phyloP scores from a whole-genome alignment of 2,888 invertebrate genomes.

The Xanthorhoe designata region DNA sequence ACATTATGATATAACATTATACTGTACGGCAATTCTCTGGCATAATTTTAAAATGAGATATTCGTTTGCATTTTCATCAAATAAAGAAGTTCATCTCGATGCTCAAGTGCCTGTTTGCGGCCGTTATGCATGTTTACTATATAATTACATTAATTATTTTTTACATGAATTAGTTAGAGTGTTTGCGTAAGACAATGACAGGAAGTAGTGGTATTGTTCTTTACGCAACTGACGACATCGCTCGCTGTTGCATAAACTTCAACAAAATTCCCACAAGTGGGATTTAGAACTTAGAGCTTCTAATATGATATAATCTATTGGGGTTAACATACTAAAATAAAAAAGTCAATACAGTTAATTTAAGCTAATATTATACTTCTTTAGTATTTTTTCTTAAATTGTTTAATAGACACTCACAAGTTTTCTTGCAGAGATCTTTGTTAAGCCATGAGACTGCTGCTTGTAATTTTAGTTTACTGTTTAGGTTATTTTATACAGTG shows the following conservation, averaged over 20 bases:
- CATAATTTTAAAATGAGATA: slow-evolving; percentile 1
- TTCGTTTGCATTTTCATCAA: neutral
- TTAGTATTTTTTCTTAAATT: too few species aligned
- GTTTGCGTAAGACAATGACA: slow-evolving; percentile 39
- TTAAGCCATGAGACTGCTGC: too few species aligned
- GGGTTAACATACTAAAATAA: too few species aligned
- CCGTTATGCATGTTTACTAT: slow-evolving; percentile 4
- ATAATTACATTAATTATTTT: slow-evolving; percentile 8
- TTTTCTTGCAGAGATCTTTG: too few species aligned
- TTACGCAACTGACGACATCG: slow-evolving; percentile 36
- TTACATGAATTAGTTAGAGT: slow-evolving; percentile 7
- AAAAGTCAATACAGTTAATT: too few species aligned
- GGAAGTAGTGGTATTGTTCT: slow-evolving; percentile 36
- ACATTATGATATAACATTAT: slow-evolving; percentile 9
- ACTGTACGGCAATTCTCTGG: neutral
- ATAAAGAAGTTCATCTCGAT: neutral
- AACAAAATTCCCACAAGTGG: slow-evolving; percentile 13
- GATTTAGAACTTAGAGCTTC: neutral
- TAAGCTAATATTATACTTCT: too few species aligned
- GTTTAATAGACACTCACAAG: too few species aligned
- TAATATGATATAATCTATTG: neutral
- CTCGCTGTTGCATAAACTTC: slow-evolving; percentile 9
- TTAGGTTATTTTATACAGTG: too few species aligned
- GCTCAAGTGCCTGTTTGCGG: slow-evolving; percentile 5
- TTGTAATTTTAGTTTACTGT: too few species aligned